Base-by-base conservation (phyloP, 1,140 invertebrate genomes). In the Cydia fagiglandana region DNA sequence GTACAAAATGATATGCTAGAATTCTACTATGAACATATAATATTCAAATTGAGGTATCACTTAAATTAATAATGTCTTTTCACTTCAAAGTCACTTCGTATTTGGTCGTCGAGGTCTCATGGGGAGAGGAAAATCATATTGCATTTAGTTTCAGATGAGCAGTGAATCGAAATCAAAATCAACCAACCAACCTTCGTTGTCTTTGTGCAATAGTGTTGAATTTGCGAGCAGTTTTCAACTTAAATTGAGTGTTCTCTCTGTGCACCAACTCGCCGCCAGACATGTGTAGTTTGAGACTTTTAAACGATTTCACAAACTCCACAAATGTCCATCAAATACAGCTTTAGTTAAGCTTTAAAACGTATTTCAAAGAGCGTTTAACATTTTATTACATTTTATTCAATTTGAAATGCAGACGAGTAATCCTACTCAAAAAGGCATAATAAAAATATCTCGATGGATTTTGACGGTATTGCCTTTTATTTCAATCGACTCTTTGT, bases 91-190 rank as follows among this genome's bases (percentile, higher is more conserved):
- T 66, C 64, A 34, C 64, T 34, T 80, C 66, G 50, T 83, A 87
- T 84, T 86, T 88, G 84, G 86, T 81, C 87, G 85, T 86, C 85
- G 64, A 79, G 84, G 88, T 88, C 84, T 86, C 80, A 70, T n/a
- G 74, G 74, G 78, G 47, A 73, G 45, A 79, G 45, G 53, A 45
- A 70, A 64, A 79, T 73, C 50, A 77, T 74, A 78, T 75, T n/a
- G 68, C 64, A 30, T 70, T 17, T 70, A 41, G 64, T 66, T 66
- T 70, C 30, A 17, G 66, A 70, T 70, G 64, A 66, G 66, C 66
- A 17, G 30, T 61, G 56, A 61, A 9, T 70, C 66, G 66, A 17
- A 38, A 70, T 70, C 66, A 41, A 70, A 70, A 70, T 38, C 66
- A 38, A 24, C 24, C 24, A 24, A 24, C 24, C 24, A 24, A 24